Conservation (phyloP, 2,888 invertebrate genomes). For the Sinodicranocentrus sp. region DNA sequence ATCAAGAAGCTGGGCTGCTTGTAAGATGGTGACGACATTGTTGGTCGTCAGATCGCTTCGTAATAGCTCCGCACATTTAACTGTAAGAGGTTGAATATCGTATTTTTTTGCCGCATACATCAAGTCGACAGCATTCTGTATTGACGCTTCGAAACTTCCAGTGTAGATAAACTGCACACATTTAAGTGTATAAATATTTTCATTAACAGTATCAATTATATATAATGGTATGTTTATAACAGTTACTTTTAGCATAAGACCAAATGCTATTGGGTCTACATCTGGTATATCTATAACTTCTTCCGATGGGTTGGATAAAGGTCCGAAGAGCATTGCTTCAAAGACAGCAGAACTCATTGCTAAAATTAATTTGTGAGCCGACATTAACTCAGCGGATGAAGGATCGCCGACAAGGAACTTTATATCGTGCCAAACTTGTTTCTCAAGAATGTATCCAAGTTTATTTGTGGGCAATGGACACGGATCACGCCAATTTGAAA, state of each 20-base stretch:
- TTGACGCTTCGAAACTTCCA: constrained; percentile 61
- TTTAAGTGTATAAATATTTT: not conserved
- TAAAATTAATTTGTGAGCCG: constrained; percentile 67
- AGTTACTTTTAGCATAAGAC: constrained; percentile 67
- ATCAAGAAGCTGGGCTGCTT: constrained; percentile 69
- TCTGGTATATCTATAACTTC: constrained; percentile 68
- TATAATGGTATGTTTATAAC: too few species aligned
- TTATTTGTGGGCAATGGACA: constrained; percentile 57
- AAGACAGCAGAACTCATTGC: constrained; percentile 68
- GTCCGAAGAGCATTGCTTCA: constrained; percentile 70
- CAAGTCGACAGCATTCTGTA: constrained; percentile 67
- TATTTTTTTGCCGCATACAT: constrained; percentile 70
- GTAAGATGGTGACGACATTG: constrained; percentile 70
- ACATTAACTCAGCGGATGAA: constrained; percentile 44
- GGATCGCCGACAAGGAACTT: constrained; percentile 66
- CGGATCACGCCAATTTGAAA: constrained; percentile 59
- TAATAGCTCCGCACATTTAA: constrained; percentile 62
- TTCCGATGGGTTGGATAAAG: constrained; percentile 51
- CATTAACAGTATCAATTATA: not conserved
- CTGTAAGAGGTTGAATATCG: constrained; percentile 64
- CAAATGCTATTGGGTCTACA: constrained; percentile 65
- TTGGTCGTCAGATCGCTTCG: constrained; percentile 61
- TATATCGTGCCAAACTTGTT: constrained; percentile 66
- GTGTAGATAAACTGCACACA: constrained; percentile 72
- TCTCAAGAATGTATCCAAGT: constrained; percentile 63